Evolutionary conservation across 2,888 invertebrate species (phyloP).

Genomic region (Hydriomena furcata): DNA sequence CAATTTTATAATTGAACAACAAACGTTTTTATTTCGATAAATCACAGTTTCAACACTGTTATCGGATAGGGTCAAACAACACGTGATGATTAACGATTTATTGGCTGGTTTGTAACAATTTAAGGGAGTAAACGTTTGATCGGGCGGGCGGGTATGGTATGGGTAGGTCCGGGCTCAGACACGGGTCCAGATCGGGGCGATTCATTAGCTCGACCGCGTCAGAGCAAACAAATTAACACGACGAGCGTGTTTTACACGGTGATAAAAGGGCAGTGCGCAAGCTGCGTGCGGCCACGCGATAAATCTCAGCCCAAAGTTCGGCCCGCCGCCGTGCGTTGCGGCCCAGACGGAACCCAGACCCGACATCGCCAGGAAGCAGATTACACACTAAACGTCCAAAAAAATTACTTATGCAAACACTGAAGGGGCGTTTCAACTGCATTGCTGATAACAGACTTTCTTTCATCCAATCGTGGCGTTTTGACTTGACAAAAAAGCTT

Average conservation of each 20-base stretch:
- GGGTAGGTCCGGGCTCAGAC: conserved; percentile 55
- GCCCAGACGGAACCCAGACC: conserved; percentile 22
- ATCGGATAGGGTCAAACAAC: conserved; percentile 48
- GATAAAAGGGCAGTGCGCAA: conserved; percentile 75
- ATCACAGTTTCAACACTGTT: conserved; percentile 42
- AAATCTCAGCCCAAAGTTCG: conserved; percentile 62
- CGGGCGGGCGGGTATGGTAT: conserved; percentile 46
- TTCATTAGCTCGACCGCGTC: conserved; percentile 80
- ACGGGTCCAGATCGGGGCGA: conserved; percentile 76
- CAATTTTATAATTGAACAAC: conserved; percentile 12
- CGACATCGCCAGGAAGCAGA: conserved; percentile 23
- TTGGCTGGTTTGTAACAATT: conserved; percentile 69
- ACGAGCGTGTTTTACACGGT: conserved; percentile 76
- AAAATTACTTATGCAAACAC: conserved; percentile 22
- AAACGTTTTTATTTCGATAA: conserved; percentile 25
- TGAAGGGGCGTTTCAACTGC: conserved; percentile 20
- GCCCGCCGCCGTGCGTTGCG: conserved; percentile 27
- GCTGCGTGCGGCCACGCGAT: conserved; percentile 72
- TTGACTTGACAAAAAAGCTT: no score
- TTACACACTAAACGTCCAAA: conserved; percentile 20
- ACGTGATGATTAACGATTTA: conserved; percentile 70
- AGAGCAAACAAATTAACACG: conserved; percentile 82
- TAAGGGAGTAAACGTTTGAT: conserved; percentile 76
- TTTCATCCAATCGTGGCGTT: conserved; percentile 7
- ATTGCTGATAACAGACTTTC: conserved; percentile 14